These are phyloP conservation scores for Tethea ocularis DNA, from an alignment of 2,888 invertebrate species.

Conservation along the genomic window DNA sequence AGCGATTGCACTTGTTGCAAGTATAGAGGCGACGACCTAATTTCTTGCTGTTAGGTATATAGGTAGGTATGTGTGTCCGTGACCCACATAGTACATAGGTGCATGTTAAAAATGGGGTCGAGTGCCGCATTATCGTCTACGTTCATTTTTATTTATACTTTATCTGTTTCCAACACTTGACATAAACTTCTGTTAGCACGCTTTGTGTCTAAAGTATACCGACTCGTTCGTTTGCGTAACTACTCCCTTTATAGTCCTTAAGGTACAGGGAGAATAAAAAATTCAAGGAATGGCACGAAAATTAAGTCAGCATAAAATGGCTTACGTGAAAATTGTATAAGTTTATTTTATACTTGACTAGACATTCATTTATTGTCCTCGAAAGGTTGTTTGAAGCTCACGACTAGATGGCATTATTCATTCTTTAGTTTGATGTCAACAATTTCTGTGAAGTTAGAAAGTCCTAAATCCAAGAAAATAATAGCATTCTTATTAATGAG, in stretches of 20 bases:
- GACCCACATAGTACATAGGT: constrained; percentile 57
- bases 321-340: constrained; percentile 4
- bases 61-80: constrained; percentile 45
- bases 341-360: not conserved
- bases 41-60: constrained; percentile 29
- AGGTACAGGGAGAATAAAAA: constrained; percentile 7
- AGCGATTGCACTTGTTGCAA: constrained; percentile 16
- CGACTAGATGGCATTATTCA: not conserved
- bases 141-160: constrained; percentile 28
- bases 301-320: constrained; percentile 2
- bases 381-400: not conserved
- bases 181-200: constrained; percentile 6
- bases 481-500: constrained; percentile 3
- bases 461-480: not conserved
- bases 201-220: constrained; percentile 3
- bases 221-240: constrained; percentile 11
- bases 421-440: not conserved
- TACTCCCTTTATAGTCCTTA: constrained; percentile 11
- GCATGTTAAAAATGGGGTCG: constrained; percentile 51
- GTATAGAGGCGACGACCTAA: constrained; percentile 44
- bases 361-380: not conserved
- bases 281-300: constrained; percentile 7
- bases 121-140: constrained; percentile 34
- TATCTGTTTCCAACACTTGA: constrained; percentile 15
- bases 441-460: not conserved